Conservation (phyloP, 1,140 invertebrate species). For the Gryon sp. region DNA sequence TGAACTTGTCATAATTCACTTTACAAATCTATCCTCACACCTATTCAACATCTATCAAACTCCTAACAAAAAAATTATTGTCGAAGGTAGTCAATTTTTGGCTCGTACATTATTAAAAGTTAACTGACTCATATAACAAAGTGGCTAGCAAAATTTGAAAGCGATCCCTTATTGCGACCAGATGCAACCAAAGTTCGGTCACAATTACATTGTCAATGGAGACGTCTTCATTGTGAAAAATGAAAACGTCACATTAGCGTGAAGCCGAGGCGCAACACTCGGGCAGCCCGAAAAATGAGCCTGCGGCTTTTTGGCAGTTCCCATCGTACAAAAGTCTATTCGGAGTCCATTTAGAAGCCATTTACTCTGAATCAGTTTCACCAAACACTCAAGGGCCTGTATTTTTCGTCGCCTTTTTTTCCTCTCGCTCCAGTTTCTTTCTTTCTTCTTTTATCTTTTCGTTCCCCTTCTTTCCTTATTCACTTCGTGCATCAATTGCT, state of each 20-base stretch:
- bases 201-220: conserved; percentile 52
- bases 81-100: neutral
- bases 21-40: no score
- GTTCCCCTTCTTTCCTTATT: conserved; percentile 1
- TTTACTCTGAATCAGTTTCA: conserved; percentile 73
- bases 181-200: conserved; percentile 26
- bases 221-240: conserved; percentile 58
- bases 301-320: conserved; percentile 49
- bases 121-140: neutral
- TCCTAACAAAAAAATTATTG: no score
- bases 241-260: conserved; percentile 61
- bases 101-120: conserved; percentile 4
- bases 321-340: conserved; percentile 69
- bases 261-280: conserved; percentile 8
- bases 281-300: conserved; percentile 30
- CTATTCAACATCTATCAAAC: no score
- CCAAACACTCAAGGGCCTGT: conserved; percentile 65
- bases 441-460: conserved; percentile 10
- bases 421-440: neutral
- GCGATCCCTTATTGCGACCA: conserved; percentile 26
- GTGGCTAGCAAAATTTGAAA: conserved; percentile 18
- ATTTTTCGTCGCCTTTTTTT: conserved; percentile 32
- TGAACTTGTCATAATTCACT: no score
- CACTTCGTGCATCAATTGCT: conserved; percentile 49
- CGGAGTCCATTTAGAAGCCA: conserved; percentile 73